A percentile compares a stretch with the other conserved stretches of the same genome.
Evolutionary conservation across 2,113 vertebrate species (phyloP).

Genomic region (Leptobrachium leishanense): DNA sequence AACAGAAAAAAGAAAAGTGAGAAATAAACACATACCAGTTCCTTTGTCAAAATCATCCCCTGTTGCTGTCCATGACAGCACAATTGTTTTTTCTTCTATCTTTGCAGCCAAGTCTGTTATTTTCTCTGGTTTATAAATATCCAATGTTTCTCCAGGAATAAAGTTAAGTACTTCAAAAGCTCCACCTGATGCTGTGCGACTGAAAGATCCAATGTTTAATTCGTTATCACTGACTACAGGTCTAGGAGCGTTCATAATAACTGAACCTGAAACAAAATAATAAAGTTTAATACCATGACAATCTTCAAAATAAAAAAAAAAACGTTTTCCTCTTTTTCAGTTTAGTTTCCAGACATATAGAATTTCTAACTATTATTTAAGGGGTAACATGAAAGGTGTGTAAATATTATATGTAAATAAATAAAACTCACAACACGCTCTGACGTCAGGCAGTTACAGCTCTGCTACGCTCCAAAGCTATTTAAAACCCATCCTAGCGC

Average conservation of each 20-base stretch:
- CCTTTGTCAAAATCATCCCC: constrained; percentile 64
- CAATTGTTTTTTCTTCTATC: constrained; percentile 52
- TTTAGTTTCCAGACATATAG: no score
- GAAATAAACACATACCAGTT: constrained; percentile 53
- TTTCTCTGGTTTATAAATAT: constrained; percentile 58
- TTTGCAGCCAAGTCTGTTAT: constrained; percentile 63
- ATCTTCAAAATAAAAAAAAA: no score
- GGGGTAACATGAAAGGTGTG: no score
- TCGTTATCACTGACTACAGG: constrained; percentile 53
- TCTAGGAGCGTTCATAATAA: constrained; percentile 60
- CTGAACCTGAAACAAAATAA: constrained; percentile 52
- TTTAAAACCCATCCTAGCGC: no score
- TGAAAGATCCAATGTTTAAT: constrained; percentile 60
- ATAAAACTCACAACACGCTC: no score
- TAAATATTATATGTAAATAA: no score
- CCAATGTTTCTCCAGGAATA: neutral
- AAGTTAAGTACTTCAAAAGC: constrained; percentile 53
- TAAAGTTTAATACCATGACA: no score
- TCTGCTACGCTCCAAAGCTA: no score
- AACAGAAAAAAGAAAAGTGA: no score
- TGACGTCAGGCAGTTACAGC: no score
- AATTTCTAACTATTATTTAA: no score
- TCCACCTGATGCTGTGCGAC: constrained; percentile 57
- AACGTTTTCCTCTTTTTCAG: no score
- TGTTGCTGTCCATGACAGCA: constrained; percentile 69